Percentiles rank a stretch among this genome's conserved stretches.
Evolutionary conservation across 2,888 invertebrate genomes (phyloP).

Genomic region (Trichogramma evanescens): DNA sequence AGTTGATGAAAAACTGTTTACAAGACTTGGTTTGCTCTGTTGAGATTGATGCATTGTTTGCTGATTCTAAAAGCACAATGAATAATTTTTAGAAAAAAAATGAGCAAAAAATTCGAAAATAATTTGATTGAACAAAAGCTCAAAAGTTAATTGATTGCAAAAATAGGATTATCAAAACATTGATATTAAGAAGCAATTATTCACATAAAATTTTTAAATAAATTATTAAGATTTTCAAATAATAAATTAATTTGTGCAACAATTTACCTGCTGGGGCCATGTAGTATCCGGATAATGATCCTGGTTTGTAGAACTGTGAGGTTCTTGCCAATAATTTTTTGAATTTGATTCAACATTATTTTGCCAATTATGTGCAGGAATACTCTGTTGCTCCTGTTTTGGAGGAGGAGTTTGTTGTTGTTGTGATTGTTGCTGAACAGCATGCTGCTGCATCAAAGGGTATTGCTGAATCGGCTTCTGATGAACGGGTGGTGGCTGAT

Average conservation of each 20-base stretch:
- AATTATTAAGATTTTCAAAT: background rate
- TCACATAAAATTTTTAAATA: background rate
- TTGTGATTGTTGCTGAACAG: background rate
- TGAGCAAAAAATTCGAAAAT: background rate
- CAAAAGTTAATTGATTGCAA: background rate
- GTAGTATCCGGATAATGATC: constrained; percentile 27
- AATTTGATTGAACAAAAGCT: background rate
- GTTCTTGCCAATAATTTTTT: constrained; percentile 33
- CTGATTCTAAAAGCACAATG: constrained; percentile 10
- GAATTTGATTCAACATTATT: constrained; percentile 29
- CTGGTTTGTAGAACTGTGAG: constrained; percentile 24
- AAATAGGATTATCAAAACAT: background rate
- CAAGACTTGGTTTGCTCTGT: constrained; percentile 17
- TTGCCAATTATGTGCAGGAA: constrained; percentile 30
- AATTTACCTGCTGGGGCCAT: constrained; percentile 21
- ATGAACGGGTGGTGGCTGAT: background rate
- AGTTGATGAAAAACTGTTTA: background rate
- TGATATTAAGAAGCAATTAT: background rate
- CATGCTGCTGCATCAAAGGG: background rate
- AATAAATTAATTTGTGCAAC: constrained; percentile 19
- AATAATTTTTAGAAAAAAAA: constrained; percentile 6
- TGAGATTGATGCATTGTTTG: constrained; percentile 19
- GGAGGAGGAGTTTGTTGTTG: background rate
- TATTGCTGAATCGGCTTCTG: background rate
- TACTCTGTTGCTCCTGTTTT: constrained; percentile 27